Conservation (phyloP, 2,888 invertebrate genomes). For the Cynaeus angustus region DNA sequence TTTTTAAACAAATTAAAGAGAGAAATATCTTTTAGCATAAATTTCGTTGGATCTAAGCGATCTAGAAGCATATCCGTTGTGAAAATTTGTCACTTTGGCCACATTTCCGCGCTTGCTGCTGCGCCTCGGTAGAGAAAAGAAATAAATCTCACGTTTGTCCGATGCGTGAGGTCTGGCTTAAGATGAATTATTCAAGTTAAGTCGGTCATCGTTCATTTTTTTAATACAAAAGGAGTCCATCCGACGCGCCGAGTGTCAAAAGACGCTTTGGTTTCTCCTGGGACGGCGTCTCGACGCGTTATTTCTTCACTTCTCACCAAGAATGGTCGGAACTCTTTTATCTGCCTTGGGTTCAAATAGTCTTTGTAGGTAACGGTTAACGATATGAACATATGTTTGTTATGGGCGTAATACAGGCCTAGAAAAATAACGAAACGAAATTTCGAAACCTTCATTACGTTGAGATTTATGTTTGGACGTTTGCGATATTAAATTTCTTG, state of each 20-base stretch:
- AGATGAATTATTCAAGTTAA: conserved; percentile 68
- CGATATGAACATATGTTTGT: conserved; percentile 40
- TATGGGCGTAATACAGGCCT: conserved; percentile 39
- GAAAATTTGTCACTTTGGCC: neutral
- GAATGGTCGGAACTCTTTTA: conserved; percentile 29
- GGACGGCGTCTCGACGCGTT: conserved; percentile 34
- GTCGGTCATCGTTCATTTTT: conserved; percentile 64
- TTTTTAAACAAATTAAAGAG: too few relatives aligned
- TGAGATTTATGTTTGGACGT: conserved; percentile 56
- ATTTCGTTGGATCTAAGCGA: too few relatives aligned
- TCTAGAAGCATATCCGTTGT: too few relatives aligned
- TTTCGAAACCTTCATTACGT: conserved; percentile 38
- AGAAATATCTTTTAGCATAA: too few relatives aligned
- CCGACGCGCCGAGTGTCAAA: conserved; percentile 55
- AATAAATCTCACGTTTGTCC: conserved; percentile 67
- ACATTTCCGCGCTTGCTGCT: conserved; percentile 48
- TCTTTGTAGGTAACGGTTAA: conserved; percentile 22
- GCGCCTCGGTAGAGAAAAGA: conserved; percentile 64
- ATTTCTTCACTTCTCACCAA: conserved; percentile 2
- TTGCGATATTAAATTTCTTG: conserved; percentile 58
- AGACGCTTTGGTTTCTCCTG: conserved; percentile 40
- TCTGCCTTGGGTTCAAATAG: conserved; percentile 27
- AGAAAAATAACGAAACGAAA: conserved; percentile 43
- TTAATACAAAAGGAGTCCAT: conserved; percentile 59
- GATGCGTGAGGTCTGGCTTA: conserved; percentile 66